Conservation (phyloP, 2,113 vertebrate genomes). For the Beaufortia kweichowensis region DNA sequence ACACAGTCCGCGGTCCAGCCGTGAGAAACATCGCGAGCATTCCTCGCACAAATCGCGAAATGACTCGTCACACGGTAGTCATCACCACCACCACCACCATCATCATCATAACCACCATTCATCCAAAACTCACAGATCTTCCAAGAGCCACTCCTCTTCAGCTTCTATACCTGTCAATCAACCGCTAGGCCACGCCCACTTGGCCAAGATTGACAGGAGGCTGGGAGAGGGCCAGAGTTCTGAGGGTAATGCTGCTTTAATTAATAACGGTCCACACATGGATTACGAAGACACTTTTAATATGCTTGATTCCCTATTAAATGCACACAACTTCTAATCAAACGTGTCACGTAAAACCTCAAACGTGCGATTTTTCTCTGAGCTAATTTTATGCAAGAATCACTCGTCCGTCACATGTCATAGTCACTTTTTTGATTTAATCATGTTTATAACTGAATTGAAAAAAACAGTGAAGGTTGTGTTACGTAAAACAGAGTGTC, state of each 20-base stretch:
- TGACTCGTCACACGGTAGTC: slow-evolving; percentile 81
- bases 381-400: slow-evolving; percentile 46
- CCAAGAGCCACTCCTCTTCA: slow-evolving; percentile 91
- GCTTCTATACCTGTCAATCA: slow-evolving; percentile 81
- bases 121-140: slow-evolving; percentile 95
- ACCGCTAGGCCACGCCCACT: slow-evolving; percentile 88
- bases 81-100: slow-evolving; percentile 73
- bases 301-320: slow-evolving; percentile 99
- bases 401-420: slow-evolving; percentile 47
- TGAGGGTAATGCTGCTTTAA: slow-evolving; percentile 82
- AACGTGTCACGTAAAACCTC: slow-evolving; percentile 26
- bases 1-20: slow-evolving; percentile 53
- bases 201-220: slow-evolving; percentile 88
- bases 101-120: slow-evolving; percentile 58
- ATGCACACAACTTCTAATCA: slow-evolving; percentile 94
- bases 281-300: slow-evolving; percentile 99
- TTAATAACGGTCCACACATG: slow-evolving; percentile 91
- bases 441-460: slow-evolving; percentile 42
- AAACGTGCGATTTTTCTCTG: slow-evolving; percentile 4
- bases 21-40: slow-evolving; percentile 85
- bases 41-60: slow-evolving; percentile 84
- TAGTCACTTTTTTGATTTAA: slow-evolving; percentile 42
- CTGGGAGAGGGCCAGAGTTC: slow-evolving; percentile 86
- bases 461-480: slow-evolving; percentile 40
- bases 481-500: background rate